These are phyloP conservation scores for Scomber japonicus DNA, from an alignment of 2,113 vertebrate species.

Conservation along the genomic window DNA sequence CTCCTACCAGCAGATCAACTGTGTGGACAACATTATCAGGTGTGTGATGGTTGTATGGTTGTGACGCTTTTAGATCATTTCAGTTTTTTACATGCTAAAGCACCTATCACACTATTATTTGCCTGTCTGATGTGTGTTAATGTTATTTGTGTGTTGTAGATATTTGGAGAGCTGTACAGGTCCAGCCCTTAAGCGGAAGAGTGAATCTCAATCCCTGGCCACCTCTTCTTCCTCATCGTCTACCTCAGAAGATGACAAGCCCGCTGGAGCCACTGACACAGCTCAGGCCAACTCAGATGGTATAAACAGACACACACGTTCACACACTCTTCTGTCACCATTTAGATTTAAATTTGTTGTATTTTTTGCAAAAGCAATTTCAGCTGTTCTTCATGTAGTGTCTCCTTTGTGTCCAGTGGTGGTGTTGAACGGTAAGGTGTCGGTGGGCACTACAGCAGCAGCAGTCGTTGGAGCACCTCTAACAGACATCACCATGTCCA, in stretches of 20 bases:
- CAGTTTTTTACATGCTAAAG: neutral
- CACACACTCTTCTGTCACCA: neutral
- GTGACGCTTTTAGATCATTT: neutral
- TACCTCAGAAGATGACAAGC: conserved; percentile 88
- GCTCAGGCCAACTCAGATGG: conserved; percentile 74
- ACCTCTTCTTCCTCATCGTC: conserved; percentile 88
- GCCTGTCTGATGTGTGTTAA: neutral
- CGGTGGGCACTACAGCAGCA: conserved; percentile 63
- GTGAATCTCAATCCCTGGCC: conserved; percentile 82
- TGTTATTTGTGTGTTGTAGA: conserved; percentile 70
- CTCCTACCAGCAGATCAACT: conserved; percentile 94
- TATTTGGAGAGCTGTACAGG: conserved; percentile 90
- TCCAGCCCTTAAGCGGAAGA: conserved; percentile 90
- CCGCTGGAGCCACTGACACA: conserved; percentile 58
- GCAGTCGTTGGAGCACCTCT: conserved; percentile 79
- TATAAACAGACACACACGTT: conserved; percentile 64
- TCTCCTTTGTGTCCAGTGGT: conserved; percentile 63
- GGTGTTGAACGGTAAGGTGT: conserved; percentile 76
- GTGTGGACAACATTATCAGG: conserved; percentile 92
- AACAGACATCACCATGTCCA: conserved; percentile 86
- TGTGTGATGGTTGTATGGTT: conserved; percentile 50
- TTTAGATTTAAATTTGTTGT: neutral
- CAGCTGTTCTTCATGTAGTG: conserved; percentile 1
- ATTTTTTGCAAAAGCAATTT: neutral
- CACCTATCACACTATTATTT: neutral